Base-by-base conservation (phyloP, 1,140 invertebrate species). In the Oscheius sp. region DNA sequence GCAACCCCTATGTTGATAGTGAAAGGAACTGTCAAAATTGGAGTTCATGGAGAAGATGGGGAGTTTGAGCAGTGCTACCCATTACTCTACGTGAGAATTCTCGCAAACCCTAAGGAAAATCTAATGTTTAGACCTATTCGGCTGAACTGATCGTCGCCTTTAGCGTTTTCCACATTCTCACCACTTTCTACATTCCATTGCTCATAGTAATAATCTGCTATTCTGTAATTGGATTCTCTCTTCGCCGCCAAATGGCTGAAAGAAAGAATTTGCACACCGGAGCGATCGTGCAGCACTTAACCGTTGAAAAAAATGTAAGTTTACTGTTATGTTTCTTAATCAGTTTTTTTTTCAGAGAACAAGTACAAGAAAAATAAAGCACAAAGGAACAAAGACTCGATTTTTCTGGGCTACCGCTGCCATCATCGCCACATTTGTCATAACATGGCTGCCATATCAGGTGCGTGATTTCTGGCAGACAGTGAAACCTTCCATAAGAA, bases 381-480 rank as follows among this genome's bases (percentile, higher is more conserved):
- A 15, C 13, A 29, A 32, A 23, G 7, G 26, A 18, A 28, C 76
- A 3, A 81, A 81, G 58, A 46, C 72, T 15, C 61, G 79, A 42
- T 80, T 80, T 61, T 67, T 80, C 13, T 29, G 72, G 28, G 79
- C 78, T 13, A 79, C 79, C 3, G 68, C 77, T 2, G 75, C 79
- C 10, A 80, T 80, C 55, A 77, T 80, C 29, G 68, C 66, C 35
- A 79, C 79, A 10, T 80, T 81, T 71, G 68, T 80, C 10, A 69
- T 81, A n/a, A 79, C 79, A 18, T 80, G 79, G 79, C 68, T 80
- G 2, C 79, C 79, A 15, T 80, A 80, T 70, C 79, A 80, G 64
- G 78, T 79, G 31, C n/a, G n/a, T n/a, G n/a, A n/a, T n/a, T n/a
- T n/a, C n/a, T n/a, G n/a, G n/a, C n/a, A n/a, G n/a, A n/a, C n/a